A percentile compares a stretch with the other conserved stretches of the same genome.
Conservation (phyloP, 30 jellyfish, hydroid and myxozoan species). For the Aurelia aurita complex sp. Pacific region DNA sequence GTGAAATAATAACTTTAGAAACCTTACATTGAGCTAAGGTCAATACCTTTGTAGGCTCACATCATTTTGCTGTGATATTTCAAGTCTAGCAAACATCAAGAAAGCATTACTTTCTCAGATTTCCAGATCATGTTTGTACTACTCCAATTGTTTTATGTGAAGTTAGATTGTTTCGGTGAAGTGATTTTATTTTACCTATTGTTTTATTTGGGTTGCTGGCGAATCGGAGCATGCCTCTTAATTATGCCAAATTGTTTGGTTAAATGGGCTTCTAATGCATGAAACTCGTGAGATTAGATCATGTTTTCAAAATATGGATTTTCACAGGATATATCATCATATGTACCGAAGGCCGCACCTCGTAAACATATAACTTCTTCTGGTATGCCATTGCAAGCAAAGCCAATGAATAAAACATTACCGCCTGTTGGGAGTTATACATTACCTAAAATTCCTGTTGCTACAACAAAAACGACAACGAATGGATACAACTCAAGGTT, state of each 20-base stretch:
- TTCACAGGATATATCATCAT: slow-evolving; percentile 10
- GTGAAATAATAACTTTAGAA: too few species aligned
- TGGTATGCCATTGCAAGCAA: slow-evolving; percentile 29
- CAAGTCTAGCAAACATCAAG: too few species aligned
- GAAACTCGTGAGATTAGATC: background rate
- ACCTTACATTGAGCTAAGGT: too few species aligned
- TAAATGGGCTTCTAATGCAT: background rate
- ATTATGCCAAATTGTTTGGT: background rate
- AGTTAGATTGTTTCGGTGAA: too few species aligned
- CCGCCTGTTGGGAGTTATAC: slow-evolving; percentile 61
- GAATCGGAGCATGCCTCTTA: too few species aligned
- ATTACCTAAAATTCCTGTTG: slow-evolving; percentile 69
- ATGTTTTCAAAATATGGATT: background rate
- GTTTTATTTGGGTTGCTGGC: too few species aligned
- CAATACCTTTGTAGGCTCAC: too few species aligned
- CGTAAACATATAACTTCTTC: slow-evolving; percentile 29
- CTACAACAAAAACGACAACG: slow-evolving; percentile 48
- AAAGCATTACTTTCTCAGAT: too few species aligned
- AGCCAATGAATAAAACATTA: slow-evolving; percentile 21
- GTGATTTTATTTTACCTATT: too few species aligned
- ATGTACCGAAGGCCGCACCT: slow-evolving; percentile 29
- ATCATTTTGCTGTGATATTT: too few species aligned
- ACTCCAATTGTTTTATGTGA: too few species aligned
- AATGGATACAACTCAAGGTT: slow-evolving; percentile 35
- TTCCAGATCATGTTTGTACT: too few species aligned